Percentiles rank a stretch among this genome's conserved stretches.
phyloP scores from a whole-genome alignment of 1,140 invertebrate genomes.

The Formica exsecta region DNA sequence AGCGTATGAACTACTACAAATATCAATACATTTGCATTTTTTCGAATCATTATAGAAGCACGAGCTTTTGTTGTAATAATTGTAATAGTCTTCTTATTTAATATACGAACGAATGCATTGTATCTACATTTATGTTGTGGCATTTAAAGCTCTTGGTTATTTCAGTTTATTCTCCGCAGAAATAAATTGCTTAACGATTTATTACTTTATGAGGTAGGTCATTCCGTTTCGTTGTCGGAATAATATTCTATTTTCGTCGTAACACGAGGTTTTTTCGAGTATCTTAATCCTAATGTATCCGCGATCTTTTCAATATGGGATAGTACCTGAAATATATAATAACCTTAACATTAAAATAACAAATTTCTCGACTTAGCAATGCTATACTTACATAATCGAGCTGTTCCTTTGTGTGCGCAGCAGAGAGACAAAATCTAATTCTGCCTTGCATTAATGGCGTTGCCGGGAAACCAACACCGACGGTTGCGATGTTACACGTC shows the following conservation, averaged over 20 bases:
- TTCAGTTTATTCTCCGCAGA: conserved; percentile 19
- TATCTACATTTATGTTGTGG: conserved; percentile 21
- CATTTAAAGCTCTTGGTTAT: conserved; percentile 48
- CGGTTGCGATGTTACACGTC: conserved; percentile 94
- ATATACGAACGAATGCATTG: neutral
- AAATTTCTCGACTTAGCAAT: conserved; percentile 6
- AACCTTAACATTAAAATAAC: conserved; percentile 24
- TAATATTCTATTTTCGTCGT: conserved; percentile 88
- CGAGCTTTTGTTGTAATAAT: conserved; percentile 28
- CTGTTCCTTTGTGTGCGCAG: conserved; percentile 98
- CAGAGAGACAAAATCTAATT: conserved; percentile 98
- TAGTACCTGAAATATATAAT: conserved; percentile 86
- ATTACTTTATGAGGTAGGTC: conserved; percentile 79
- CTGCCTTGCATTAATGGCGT: conserved; percentile 98
- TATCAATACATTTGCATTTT: neutral
- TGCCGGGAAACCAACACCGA: conserved; percentile 99
- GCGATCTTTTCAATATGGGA: conserved; percentile 91
- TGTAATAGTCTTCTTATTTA: neutral
- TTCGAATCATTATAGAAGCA: conserved; percentile 7
- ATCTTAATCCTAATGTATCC: conserved; percentile 90
- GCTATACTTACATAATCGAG: conserved; percentile 92
- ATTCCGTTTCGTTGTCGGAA: conserved; percentile 84
- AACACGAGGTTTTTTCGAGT: conserved; percentile 89
- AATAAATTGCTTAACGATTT: conserved; percentile 66
- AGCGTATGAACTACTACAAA: neutral